Evolutionary conservation across 2,113 vertebrate genomes (phyloP), one percentile per base, ranked within the genome.

Genomic region (Mastomys coucha): DNA sequence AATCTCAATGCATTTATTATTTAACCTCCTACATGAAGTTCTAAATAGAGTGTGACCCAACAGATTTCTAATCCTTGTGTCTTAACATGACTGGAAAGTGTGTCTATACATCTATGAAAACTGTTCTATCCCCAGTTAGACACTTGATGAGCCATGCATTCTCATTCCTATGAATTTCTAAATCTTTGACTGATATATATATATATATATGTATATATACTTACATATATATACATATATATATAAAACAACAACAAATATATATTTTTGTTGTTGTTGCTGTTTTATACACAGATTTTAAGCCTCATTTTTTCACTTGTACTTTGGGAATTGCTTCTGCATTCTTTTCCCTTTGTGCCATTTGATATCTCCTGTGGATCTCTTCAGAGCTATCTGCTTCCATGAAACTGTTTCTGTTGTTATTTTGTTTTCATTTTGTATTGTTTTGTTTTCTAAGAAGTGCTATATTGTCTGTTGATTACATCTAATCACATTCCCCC

Each of bases 101-200:
- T 78, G 11, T 67, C 58, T 93, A 33, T 3, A 76, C 36, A 58
- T 72, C 26, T 53, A 22, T 88, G 19, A 77, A 14, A 53, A 56
- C 31, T 14, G 2, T 24, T 3, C 14, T 10, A 33, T 12, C 0
- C 22, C 11, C 31, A n/a, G 53, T 70, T 4, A 39, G 20, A 3
- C 36, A 49, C 19, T 33, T 51, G 19, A 65, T 65, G 2, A 17
- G 33, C 42, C 19, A 16, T 16, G 13, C 17, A 0, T 42, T n/a
- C 42, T 81, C 31, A 56, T 94, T 87, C 20, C 11, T 76, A 63
- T 39, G 58, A 51, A 5, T 77, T 12, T 1, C 16, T 73, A 20
- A 73, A 51, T 42, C 31, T 5, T 45, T 7, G 4, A 51, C 26
- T 0, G 1, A 4, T 39, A 5, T 5, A 31, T 63, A 94, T 39